Evolutionary conservation across 2,888 invertebrate species (phyloP).

Genomic region (Helleia helle): DNA sequence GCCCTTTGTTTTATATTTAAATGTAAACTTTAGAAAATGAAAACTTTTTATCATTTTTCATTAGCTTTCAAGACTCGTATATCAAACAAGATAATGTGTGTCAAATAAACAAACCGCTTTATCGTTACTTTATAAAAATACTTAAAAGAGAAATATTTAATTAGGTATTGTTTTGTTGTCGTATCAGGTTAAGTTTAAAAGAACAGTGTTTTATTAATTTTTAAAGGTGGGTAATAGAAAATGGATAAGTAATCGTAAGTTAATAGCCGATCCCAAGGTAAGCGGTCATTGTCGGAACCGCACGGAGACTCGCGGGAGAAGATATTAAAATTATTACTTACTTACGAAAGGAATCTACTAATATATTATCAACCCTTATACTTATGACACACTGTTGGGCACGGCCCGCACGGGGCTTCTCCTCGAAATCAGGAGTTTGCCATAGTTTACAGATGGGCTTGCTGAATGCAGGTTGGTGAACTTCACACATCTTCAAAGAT

Average conservation of each 20-base stretch:
- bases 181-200: constrained; percentile 1
- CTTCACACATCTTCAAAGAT: no score
- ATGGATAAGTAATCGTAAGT: constrained; percentile 6
- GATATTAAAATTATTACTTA: no score
- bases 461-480: no score
- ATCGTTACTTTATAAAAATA: background rate
- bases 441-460: no score
- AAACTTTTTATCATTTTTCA: background rate
- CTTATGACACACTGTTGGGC: no score
- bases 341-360: no score
- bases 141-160: constrained; percentile 4
- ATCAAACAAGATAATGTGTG: constrained; percentile 5
- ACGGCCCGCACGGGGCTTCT: no score
- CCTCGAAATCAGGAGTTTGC: no score
- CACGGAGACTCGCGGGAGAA: background rate
- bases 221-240: constrained; percentile 3
- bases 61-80: constrained; percentile 1
- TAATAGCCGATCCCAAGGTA: constrained; percentile 7
- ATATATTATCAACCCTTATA: no score
- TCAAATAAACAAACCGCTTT: constrained; percentile 8
- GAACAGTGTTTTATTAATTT: constrained; percentile 2
- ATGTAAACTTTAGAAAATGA: no score
- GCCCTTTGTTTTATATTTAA: no score
- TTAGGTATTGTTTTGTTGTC: constrained; percentile 4
- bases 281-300: constrained; percentile 3